phyloP scores from a whole-genome alignment of 1,140 invertebrate genomes.

The Steinernema khuongi region DNA sequence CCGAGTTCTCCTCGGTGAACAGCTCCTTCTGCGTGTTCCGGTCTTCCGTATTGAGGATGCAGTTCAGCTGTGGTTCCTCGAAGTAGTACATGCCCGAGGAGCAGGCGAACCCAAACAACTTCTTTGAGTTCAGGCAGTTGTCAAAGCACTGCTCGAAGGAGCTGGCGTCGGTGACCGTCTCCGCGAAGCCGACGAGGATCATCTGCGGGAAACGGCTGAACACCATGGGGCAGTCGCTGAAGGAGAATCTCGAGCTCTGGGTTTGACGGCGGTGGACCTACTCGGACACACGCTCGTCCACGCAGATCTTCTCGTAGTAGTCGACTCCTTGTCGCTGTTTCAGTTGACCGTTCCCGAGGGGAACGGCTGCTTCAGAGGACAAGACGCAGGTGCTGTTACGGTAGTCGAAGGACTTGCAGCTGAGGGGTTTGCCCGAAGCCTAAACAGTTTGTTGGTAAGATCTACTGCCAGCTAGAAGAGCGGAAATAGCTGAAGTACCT shows the following conservation, averaged over 20 bases:
- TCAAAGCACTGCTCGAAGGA: conserved; percentile 55
- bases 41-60: conserved; percentile 57
- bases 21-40: conserved; percentile 48
- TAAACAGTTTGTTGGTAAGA: conserved; percentile 38
- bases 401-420: conserved; percentile 55
- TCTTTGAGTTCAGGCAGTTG: conserved; percentile 52
- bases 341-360: conserved; percentile 55
- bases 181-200: conserved; percentile 57
- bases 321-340: conserved; percentile 45
- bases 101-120: conserved; percentile 53
- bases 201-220: conserved; percentile 56
- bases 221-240: conserved; percentile 46
- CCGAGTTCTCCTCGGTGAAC: conserved; percentile 55
- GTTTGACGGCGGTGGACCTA: conserved; percentile 17
- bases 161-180: conserved; percentile 54
- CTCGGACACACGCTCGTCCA: conserved; percentile 46
- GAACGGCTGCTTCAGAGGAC: conserved; percentile 52
- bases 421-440: conserved; percentile 33
- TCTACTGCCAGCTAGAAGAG: too few species aligned
- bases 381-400: conserved; percentile 39
- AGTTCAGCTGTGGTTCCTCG: conserved; percentile 58
- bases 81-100: conserved; percentile 57
- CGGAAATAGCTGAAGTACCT: too few species aligned
- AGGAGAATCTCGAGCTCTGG: conserved; percentile 21
- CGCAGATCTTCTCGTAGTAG: conserved; percentile 56